A percentile compares a stretch with the other conserved stretches of the same genome.
Evolutionary conservation across 2,113 vertebrate genomes (phyloP).

Genomic region (Sula dactylatra): DNA sequence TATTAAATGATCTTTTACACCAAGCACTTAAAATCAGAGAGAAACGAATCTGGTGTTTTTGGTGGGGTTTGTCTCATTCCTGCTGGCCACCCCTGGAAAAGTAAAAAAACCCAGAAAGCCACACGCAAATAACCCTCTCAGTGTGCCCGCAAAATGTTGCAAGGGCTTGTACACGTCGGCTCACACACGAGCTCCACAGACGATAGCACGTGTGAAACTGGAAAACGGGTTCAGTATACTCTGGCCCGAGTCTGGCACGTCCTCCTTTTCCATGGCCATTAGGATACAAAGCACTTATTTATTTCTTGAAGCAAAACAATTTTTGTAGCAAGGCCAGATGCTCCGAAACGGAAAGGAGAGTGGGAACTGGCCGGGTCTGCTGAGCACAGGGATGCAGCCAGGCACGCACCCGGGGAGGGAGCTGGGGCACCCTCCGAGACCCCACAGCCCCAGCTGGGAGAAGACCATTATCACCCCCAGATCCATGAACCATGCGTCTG

Average conservation of each 20-base stretch:
- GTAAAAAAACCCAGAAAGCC: neutral
- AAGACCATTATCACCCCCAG: neutral
- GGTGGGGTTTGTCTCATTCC: neutral
- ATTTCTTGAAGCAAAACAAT: conserved; percentile 18
- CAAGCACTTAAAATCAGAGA: neutral
- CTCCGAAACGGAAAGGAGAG: neutral
- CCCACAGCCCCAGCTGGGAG: neutral
- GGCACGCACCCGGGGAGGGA: neutral
- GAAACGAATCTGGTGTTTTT: neutral
- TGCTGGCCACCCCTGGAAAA: neutral
- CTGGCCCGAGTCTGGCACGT: neutral
- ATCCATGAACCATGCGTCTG: accelerated
- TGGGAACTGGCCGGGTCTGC: neutral
- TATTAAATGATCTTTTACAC: neutral
- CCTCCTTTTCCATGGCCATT: neutral
- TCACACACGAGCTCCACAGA: neutral
- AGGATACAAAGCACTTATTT: conserved; percentile 6
- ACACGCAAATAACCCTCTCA: neutral
- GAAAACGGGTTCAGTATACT: neutral
- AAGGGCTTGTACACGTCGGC: neutral
- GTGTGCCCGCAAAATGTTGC: neutral
- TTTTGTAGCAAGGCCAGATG: neutral
- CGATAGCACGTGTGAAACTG: neutral
- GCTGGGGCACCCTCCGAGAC: neutral
- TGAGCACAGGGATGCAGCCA: accelerated